These are phyloP conservation scores for Tipula helvola DNA, from an alignment of 2,888 invertebrate species.

Conservation along the genomic window DNA sequence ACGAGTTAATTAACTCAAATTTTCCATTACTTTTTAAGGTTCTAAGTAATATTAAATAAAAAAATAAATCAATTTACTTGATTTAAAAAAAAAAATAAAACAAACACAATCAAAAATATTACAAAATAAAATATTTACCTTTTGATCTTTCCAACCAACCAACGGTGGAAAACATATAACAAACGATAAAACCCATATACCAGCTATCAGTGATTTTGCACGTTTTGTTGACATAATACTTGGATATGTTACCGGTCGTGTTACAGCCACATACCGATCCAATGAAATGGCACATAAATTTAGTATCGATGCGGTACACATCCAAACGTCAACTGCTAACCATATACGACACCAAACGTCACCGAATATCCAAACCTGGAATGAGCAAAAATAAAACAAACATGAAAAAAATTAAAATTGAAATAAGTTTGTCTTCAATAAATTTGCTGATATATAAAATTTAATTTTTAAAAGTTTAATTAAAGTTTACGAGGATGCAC, in stretches of 20 bases:
- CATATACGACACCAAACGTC: conserved; percentile 92
- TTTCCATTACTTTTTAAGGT: too few relatives aligned
- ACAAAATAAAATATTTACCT: conserved; percentile 37
- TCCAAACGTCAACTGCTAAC: conserved; percentile 96
- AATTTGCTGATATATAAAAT: too few relatives aligned
- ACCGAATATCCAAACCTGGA: conserved; percentile 92
- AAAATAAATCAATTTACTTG: background rate
- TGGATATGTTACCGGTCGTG: conserved; percentile 90
- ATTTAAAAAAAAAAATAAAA: background rate
- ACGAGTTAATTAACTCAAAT: too few relatives aligned
- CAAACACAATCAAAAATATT: background rate
- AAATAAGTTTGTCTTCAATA: too few relatives aligned
- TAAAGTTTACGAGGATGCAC: background rate
- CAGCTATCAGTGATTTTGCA: conserved; percentile 75
- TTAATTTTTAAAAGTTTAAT: background rate
- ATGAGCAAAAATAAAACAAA: conserved; percentile 17
- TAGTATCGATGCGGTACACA: conserved; percentile 95
- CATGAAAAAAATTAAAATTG: too few relatives aligned
- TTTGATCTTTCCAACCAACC: conserved; percentile 79
- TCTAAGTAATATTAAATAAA: too few relatives aligned
- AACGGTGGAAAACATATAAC: conserved; percentile 94
- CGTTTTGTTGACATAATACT: conserved; percentile 75
- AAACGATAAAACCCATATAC: conserved; percentile 92
- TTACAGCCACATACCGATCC: conserved; percentile 93
- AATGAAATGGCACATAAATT: conserved; percentile 93